phyloP scores from a whole-genome alignment of 2,888 invertebrate genomes.

The Dasysyrphus albostriatus region DNA sequence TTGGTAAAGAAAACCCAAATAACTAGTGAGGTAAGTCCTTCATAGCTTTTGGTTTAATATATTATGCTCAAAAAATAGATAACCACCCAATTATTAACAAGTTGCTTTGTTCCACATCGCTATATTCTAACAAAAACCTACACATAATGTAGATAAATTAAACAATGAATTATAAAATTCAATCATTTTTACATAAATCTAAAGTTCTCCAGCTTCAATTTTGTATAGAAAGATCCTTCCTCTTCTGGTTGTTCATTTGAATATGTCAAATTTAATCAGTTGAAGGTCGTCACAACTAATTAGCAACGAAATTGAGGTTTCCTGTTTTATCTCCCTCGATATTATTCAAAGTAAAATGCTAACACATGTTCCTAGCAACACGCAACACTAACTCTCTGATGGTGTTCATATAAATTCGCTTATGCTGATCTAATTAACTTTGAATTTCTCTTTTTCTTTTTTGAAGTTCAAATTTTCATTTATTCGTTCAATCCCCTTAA shows the following conservation, averaged over 20 bases:
- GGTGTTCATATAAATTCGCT: constrained; percentile 40
- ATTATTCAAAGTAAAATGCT: constrained; percentile 41
- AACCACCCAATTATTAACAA: too few relatives aligned
- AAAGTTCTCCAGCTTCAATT: not conserved
- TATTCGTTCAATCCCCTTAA: not conserved
- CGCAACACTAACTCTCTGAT: constrained; percentile 12
- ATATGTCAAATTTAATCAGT: constrained; percentile 56
- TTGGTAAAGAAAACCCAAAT: too few relatives aligned
- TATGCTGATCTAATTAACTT: constrained; percentile 73
- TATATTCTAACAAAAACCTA: too few relatives aligned
- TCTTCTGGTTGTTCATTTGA: not conserved
- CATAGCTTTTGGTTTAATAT: too few relatives aligned
- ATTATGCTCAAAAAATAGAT: too few relatives aligned
- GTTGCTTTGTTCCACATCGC: too few relatives aligned
- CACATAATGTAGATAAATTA: too few relatives aligned
- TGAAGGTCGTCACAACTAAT: constrained; percentile 66
- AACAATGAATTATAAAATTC: too few relatives aligned
- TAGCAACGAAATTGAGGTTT: constrained; percentile 68
- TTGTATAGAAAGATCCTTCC: not conserved
- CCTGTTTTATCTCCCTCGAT: constrained; percentile 41
- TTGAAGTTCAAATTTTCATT: constrained; percentile 15
- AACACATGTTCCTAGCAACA: constrained; percentile 48
- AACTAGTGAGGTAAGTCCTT: too few relatives aligned
- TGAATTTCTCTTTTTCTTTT: constrained; percentile 23
- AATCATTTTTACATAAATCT: not conserved